Evolutionary conservation across 2,888 invertebrate species (phyloP).

Genomic region (Sminthurinus aureus): DNA sequence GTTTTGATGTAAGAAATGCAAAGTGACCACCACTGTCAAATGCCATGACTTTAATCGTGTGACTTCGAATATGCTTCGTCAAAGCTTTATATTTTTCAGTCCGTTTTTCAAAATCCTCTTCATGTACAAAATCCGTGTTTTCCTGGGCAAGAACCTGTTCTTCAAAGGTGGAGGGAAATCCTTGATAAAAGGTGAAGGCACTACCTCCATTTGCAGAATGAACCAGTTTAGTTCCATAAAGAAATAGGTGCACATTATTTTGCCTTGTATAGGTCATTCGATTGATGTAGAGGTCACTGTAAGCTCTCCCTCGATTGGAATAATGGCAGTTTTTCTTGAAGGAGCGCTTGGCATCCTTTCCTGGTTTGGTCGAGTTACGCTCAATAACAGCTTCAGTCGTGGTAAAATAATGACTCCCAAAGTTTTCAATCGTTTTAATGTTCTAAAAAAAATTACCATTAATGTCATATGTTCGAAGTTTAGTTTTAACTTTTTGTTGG

Average conservation of each 20-base stretch:
- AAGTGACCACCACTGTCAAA: slow-evolving; percentile 49
- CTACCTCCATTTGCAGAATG: slow-evolving; percentile 45
- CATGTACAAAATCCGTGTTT: neutral
- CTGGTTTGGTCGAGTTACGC: neutral
- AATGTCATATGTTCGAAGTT: neutral
- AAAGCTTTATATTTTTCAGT: neutral
- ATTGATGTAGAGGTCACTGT: slow-evolving; percentile 39
- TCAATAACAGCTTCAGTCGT: neutral
- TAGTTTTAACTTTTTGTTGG: neutral
- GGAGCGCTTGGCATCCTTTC: neutral
- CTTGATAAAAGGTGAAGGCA: slow-evolving; percentile 40
- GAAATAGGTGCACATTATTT: slow-evolving; percentile 43
- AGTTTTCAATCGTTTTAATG: slow-evolving; percentile 18
- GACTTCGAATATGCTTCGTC: slow-evolving; percentile 12
- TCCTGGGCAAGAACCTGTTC: neutral
- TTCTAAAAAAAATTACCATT: neutral
- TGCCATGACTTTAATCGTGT: slow-evolving; percentile 50
- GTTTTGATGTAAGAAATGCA: slow-evolving; percentile 51
- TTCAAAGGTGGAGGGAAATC: slow-evolving; percentile 38
- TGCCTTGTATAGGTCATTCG: slow-evolving; percentile 50
- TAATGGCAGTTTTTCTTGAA: slow-evolving; percentile 25
- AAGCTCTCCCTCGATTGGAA: neutral
- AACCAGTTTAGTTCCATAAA: slow-evolving; percentile 49
- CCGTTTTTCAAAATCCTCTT: neutral
- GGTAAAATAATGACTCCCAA: slow-evolving; percentile 9